Conservation (phyloP, 2,797 vertebrate genomes). For the Taenioides sp. region DNA sequence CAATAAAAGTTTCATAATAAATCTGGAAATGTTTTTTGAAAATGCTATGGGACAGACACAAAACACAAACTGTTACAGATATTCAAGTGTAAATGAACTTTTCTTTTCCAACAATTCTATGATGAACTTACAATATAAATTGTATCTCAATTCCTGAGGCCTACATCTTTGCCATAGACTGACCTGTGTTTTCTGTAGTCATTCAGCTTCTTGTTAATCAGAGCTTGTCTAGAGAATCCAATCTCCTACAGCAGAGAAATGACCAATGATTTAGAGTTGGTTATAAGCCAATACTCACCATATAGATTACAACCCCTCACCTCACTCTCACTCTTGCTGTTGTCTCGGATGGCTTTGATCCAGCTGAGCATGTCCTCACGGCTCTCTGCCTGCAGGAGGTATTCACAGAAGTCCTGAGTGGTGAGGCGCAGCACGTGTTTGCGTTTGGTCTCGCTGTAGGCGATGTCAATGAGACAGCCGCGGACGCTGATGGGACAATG, state of each 20-base stretch:
- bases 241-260: conserved; percentile 79
- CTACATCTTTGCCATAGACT: conserved; percentile 8
- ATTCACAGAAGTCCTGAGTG: conserved; percentile 97
- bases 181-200: conserved; percentile 95
- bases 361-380: conserved; percentile 96
- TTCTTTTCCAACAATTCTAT: not conserved
- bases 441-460: conserved; percentile 96
- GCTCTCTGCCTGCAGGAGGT: conserved; percentile 96
- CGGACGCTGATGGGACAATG: conserved; percentile 88
- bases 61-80: not conserved
- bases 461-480: conserved; percentile 96
- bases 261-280: not conserved
- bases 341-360: conserved; percentile 93
- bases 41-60: not conserved
- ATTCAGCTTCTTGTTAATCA: conserved; percentile 97
- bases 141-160: not conserved
- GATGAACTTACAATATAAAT: not conserved
- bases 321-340: conserved; percentile 94
- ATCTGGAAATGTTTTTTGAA: not conserved
- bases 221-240: conserved; percentile 90
- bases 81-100: not conserved
- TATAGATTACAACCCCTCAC: conserved; percentile 68
- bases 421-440: conserved; percentile 93
- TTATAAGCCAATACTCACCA: conserved; percentile 6
- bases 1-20: no score